Conservation (phyloP, 2,797 vertebrate species). For the Molothrus ater region DNA sequence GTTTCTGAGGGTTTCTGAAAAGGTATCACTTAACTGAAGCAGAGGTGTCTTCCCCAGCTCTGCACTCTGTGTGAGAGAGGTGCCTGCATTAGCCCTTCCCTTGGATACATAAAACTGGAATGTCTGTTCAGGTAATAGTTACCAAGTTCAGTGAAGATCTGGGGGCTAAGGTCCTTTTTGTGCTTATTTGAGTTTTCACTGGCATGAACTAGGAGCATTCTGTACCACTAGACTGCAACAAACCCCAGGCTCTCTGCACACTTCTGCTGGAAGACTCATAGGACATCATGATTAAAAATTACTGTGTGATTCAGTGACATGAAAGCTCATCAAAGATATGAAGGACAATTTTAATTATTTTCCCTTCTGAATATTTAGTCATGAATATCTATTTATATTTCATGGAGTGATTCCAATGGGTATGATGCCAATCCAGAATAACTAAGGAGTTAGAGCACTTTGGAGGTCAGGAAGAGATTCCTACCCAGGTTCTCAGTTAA, state of each 20-base stretch:
- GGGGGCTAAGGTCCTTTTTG: neutral
- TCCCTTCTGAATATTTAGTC: neutral
- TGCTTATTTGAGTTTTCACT: neutral
- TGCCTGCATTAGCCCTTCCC: neutral
- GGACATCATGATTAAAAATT: neutral
- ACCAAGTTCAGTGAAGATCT: neutral
- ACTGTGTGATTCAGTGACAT: neutral
- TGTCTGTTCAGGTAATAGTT: neutral
- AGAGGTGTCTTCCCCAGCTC: neutral
- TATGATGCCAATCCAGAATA: neutral
- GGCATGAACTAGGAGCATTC: neutral
- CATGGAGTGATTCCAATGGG: neutral
- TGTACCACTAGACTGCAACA: neutral
- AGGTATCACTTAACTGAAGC: too few relatives aligned
- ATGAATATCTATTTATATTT: neutral
- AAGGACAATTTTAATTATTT: slow-evolving; percentile 2
- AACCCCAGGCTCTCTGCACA: rapidly evolving
- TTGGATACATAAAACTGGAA: neutral
- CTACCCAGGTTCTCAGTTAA: neutral
- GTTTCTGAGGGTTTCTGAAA: too few relatives aligned
- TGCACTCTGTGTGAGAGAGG: neutral
- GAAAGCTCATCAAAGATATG: neutral
- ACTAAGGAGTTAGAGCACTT: neutral
- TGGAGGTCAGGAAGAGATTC: neutral
- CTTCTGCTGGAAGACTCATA: neutral